Conservation (phyloP, 2,888 invertebrate genomes). For the Smittia sp. region DNA sequence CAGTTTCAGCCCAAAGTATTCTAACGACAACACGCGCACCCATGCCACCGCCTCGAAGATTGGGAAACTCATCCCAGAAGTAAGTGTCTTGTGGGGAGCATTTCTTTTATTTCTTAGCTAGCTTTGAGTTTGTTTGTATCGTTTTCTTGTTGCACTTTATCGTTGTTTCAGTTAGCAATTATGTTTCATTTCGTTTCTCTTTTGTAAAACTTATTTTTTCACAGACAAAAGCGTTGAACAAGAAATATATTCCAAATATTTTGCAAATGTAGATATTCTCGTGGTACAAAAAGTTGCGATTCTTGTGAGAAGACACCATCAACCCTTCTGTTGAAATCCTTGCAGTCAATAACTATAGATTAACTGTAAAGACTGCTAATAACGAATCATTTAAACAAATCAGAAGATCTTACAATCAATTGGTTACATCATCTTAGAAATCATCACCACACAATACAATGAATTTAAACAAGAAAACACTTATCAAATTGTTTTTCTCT, state of each 20-base stretch:
- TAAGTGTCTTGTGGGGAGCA: too few relatives aligned
- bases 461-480: too few relatives aligned
- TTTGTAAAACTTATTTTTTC: slow-evolving; percentile 1
- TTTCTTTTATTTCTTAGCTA: neutral
- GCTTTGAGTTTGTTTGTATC: neutral
- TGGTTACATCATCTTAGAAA: neutral
- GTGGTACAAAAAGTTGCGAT: slow-evolving; percentile 30
- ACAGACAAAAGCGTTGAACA: slow-evolving; percentile 37
- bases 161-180: neutral
- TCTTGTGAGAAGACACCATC: neutral
- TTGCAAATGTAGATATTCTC: neutral
- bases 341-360: neutral
- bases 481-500: neutral
- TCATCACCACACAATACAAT: too few relatives aligned
- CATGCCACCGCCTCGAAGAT: slow-evolving; percentile 50
- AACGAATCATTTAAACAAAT: neutral
- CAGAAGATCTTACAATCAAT: neutral
- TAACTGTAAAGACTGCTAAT: neutral
- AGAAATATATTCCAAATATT: neutral
- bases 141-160: neutral
- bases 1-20: neutral
- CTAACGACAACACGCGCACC: slow-evolving; percentile 47
- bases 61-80: slow-evolving; percentile 48
- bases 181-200: neutral
- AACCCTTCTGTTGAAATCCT: neutral